Conservation (phyloP, 64 coral and sea anemone genomes). For the Montipora capricornis region DNA sequence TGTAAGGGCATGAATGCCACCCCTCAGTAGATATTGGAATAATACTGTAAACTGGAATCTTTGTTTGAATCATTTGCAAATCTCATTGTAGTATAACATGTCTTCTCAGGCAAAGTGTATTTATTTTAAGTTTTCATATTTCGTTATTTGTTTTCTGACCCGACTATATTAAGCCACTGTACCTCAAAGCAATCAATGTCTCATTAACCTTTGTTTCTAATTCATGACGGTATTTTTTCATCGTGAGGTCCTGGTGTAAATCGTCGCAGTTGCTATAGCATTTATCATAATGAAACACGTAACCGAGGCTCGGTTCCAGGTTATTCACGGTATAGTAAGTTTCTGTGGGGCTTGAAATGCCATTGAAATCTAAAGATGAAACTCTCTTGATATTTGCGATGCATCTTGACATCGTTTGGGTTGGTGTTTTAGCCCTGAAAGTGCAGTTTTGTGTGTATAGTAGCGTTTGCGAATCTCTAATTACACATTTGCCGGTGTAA, state of each 20-base stretch:
- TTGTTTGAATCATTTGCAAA: too few species aligned
- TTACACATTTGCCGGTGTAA: neutral
- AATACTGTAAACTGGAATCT: too few species aligned
- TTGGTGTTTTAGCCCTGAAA: neutral
- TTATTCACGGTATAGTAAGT: neutral
- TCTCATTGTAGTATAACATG: too few species aligned
- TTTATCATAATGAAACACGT: conserved; percentile 21
- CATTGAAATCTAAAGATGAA: conserved; percentile 29
- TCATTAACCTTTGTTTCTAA: conserved; percentile 23
- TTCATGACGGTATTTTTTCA: conserved; percentile 32
- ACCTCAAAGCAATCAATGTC: conserved; percentile 1
- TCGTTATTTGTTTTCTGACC: too few species aligned
- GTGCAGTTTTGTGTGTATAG: conserved; percentile 6
- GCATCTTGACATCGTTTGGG: neutral
- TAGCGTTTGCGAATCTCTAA: neutral
- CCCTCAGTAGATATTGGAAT: too few species aligned
- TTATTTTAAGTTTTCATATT: too few species aligned
- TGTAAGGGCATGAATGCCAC: too few species aligned
- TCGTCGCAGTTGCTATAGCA: neutral
- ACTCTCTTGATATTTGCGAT: neutral
- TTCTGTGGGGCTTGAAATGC: neutral
- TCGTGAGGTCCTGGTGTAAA: conserved; percentile 13
- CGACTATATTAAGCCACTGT: neutral
- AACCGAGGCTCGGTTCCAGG: conserved; percentile 5
- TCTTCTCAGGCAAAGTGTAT: too few species aligned